Conservation (phyloP, 1,140 invertebrate species). For the Aleiodes sp. region DNA sequence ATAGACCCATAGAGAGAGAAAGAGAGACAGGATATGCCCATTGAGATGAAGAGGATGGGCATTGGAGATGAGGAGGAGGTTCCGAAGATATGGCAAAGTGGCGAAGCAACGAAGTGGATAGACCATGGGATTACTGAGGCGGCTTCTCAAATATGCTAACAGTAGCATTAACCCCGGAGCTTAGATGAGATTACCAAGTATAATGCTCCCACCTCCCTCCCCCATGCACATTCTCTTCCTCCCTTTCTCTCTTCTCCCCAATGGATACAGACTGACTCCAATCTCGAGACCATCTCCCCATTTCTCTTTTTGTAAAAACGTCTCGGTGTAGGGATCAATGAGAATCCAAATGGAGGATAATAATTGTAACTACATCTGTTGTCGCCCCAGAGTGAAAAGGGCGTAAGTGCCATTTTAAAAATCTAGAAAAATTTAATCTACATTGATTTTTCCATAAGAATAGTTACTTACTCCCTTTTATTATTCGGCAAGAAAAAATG, state of each 20-base stretch:
- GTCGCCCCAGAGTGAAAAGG: too few species aligned
- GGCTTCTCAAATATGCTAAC: constrained; percentile 42
- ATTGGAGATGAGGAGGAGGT: not conserved
- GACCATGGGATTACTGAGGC: constrained; percentile 34
- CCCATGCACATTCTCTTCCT: not conserved
- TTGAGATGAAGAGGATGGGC: not conserved
- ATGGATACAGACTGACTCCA: too few species aligned
- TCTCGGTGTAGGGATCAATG: too few species aligned
- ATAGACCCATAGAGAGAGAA: not conserved
- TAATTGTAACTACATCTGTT: too few species aligned
- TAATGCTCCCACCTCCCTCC: constrained; percentile 25
- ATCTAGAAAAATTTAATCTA: too few species aligned
- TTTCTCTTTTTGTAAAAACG: too few species aligned
- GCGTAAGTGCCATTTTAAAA: too few species aligned
- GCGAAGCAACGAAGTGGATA: constrained; percentile 35
- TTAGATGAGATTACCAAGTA: constrained; percentile 39
- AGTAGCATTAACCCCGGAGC: constrained; percentile 38
- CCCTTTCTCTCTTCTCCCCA: not conserved
- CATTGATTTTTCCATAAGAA: too few species aligned
- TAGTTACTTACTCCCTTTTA: too few species aligned
- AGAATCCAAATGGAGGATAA: too few species aligned
- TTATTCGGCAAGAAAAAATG: too few species aligned
- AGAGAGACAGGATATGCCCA: not conserved
- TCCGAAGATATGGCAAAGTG: constrained; percentile 31
- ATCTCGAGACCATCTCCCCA: too few species aligned